Percentiles rank a stretch among this genome's conserved stretches.
These are phyloP conservation scores for Marronus borbonicus DNA, from an alignment of 2,888 invertebrate genomes.

Conservation along the genomic window DNA sequence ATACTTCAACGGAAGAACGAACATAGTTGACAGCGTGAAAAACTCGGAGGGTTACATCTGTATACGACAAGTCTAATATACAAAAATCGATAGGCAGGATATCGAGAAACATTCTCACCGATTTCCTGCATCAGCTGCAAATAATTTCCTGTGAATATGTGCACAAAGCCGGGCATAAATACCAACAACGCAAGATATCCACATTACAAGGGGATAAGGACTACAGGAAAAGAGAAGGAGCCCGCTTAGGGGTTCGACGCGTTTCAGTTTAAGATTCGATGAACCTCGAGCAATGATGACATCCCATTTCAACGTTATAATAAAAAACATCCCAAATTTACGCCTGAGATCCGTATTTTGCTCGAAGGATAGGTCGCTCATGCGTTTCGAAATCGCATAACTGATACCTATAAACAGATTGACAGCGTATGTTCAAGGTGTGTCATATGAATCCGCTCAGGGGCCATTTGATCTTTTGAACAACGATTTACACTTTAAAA, in stretches of 20 bases:
- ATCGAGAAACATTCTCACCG: conserved; percentile 34
- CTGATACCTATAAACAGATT: not conserved
- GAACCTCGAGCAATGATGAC: not conserved
- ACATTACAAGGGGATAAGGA: not conserved
- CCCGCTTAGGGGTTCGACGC: not conserved
- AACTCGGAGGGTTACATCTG: not conserved
- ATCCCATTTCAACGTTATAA: conserved; percentile 11
- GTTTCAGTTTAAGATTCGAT: not conserved
- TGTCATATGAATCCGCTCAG: too few relatives aligned
- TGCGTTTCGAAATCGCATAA: not conserved
- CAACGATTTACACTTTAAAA: too few relatives aligned
- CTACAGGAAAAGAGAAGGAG: not conserved
- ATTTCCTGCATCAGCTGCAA: conserved; percentile 35
- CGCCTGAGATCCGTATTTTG: not conserved
- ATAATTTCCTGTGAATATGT: conserved; percentile 38
- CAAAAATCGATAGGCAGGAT: conserved; percentile 37
- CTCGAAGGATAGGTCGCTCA: not conserved
- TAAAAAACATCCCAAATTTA: conserved; percentile 10
- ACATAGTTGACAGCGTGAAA: not conserved
- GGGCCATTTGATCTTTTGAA: too few relatives aligned
- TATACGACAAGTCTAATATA: not conserved
- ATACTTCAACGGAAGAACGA: not conserved
- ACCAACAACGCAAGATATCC: not conserved
- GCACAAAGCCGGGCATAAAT: conserved; percentile 28
- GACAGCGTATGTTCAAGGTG: too few relatives aligned